phyloP scores from a whole-genome alignment of 2,888 invertebrate genomes.

The Apodemia mormo region DNA sequence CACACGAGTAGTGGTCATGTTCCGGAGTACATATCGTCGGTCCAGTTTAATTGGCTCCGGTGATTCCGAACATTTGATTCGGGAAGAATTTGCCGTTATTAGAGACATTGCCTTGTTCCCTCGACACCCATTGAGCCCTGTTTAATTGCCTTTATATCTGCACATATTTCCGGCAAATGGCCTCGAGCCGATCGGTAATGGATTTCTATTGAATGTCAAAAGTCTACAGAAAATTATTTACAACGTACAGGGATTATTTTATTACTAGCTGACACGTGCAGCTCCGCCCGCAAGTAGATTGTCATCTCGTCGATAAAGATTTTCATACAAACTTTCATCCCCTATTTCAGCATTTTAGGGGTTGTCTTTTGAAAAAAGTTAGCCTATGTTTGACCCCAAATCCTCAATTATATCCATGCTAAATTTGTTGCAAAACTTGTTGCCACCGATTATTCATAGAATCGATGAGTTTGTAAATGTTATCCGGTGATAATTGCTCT shows the following conservation, averaged over 20 bases:
- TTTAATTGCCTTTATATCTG: constrained; percentile 1
- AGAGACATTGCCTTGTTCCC: constrained; percentile 5
- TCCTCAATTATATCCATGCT: too few species aligned
- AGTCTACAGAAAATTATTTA: background rate
- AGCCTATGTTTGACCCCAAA: too few species aligned
- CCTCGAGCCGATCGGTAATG: background rate
- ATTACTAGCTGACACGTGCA: too few species aligned
- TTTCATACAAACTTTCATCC: too few species aligned
- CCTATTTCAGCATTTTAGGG: too few species aligned
- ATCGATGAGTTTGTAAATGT: too few species aligned
- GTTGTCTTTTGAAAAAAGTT: too few species aligned
- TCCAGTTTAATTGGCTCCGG: background rate
- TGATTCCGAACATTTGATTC: background rate
- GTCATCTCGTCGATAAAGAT: too few species aligned
- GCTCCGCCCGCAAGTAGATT: too few species aligned
- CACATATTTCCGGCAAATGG: background rate
- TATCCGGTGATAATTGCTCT: too few species aligned
- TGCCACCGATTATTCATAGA: too few species aligned
- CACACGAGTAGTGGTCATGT: background rate
- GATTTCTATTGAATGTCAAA: constrained; percentile 3
- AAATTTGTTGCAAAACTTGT: too few species aligned
- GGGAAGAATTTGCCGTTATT: background rate
- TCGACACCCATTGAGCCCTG: background rate
- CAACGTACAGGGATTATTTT: background rate
- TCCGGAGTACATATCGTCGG: background rate